Conservation (phyloP, 2,113 vertebrate species). For the Mandrillus leucophaeus region DNA sequence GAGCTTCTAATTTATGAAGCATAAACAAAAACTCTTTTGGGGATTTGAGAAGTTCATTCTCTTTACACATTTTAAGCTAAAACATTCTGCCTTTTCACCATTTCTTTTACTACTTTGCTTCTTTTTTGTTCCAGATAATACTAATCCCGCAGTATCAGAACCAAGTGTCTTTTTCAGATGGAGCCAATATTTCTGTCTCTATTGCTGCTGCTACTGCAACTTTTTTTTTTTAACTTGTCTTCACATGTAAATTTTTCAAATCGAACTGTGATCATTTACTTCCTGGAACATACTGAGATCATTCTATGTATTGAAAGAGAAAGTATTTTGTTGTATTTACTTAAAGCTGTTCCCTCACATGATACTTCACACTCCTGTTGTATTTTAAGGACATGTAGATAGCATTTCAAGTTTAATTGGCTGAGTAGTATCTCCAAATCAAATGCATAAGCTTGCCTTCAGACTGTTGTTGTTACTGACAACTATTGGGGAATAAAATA, state of each 20-base stretch:
- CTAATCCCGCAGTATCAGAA: neutral
- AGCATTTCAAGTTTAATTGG: constrained; percentile 3
- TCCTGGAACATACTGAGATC: neutral
- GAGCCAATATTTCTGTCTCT: neutral
- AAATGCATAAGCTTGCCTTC: neutral
- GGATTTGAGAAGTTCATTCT: constrained; percentile 51
- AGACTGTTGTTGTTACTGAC: neutral
- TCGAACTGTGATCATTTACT: neutral
- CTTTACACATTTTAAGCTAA: constrained; percentile 34
- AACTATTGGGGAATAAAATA: neutral
- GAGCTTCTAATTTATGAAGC: constrained; percentile 49
- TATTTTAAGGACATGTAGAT: neutral
- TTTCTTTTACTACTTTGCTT: constrained; percentile 30
- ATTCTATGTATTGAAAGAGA: neutral
- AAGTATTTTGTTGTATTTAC: neutral
- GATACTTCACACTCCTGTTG: neutral
- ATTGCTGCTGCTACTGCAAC: neutral
- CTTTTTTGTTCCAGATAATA: constrained; percentile 16
- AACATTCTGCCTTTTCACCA: neutral
- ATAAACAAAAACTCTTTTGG: constrained; percentile 33
- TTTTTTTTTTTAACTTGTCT: neutral
- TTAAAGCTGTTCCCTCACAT: neutral
- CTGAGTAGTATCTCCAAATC: neutral
- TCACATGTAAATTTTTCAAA: neutral
- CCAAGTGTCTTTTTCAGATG: neutral